These are phyloP conservation scores for Mormyrus hasselquistii DNA, from an alignment of 2,797 vertebrate genomes.

Conservation along the genomic window DNA sequence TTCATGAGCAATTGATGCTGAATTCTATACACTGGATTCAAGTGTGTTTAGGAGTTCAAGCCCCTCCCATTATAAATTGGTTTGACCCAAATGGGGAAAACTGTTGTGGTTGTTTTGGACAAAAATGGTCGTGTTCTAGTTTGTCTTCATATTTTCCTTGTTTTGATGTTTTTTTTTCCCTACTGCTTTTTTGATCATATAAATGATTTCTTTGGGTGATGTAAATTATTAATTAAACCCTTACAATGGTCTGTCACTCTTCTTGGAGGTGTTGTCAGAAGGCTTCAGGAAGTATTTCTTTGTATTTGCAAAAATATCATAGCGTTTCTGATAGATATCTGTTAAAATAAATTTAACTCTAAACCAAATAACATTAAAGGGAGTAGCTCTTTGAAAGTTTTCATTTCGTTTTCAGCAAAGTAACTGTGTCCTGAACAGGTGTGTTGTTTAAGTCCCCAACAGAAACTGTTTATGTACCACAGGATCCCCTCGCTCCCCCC, in stretches of 20 bases:
- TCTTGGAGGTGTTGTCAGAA: neutral
- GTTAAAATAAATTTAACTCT: neutral
- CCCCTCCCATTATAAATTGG: neutral
- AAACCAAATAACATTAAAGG: neutral
- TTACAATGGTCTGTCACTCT: neutral
- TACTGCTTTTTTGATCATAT: neutral
- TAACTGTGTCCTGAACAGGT: neutral
- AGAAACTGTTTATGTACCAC: neutral
- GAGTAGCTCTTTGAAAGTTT: neutral
- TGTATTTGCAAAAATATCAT: neutral
- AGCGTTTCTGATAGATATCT: neutral
- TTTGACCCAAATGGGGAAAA: neutral
- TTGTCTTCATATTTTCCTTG: neutral
- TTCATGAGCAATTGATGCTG: neutral
- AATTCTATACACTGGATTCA: neutral
- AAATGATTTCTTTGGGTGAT: neutral
- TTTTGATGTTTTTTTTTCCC: neutral
- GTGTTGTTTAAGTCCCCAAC: neutral
- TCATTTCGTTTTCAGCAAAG: neutral
- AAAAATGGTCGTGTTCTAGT: neutral
- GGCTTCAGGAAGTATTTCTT: neutral
- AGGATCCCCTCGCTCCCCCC: neutral
- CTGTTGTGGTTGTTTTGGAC: neutral
- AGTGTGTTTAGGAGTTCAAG: neutral
- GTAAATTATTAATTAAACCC: constrained; percentile 2